Percentiles rank a stretch among this genome's conserved stretches.
Conservation (phyloP, 2,113 vertebrate genomes). For the Phalacrocorax brasilianus region DNA sequence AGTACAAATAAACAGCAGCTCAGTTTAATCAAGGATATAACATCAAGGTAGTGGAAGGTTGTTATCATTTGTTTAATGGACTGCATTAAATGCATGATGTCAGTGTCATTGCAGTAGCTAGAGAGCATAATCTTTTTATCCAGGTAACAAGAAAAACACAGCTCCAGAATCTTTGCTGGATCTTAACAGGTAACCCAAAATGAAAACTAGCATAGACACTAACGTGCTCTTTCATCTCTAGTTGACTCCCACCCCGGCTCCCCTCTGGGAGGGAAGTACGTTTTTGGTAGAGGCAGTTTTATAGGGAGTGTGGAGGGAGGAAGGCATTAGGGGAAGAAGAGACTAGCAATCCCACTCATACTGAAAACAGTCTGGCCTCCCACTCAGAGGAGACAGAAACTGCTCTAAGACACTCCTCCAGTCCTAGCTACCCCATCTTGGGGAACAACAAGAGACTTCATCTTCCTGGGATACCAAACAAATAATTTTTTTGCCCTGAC, state of each 20-base stretch:
- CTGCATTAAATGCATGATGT: background rate
- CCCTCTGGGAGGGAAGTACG: background rate
- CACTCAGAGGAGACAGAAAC: background rate
- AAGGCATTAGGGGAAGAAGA: background rate
- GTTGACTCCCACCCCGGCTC: background rate
- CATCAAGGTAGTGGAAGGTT: background rate
- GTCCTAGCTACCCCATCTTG: background rate
- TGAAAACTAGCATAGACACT: background rate
- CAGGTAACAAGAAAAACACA: background rate
- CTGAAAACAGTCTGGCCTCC: background rate
- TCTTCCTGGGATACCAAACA: background rate
- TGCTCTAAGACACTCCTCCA: background rate
- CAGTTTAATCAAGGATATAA: background rate
- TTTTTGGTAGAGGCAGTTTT: background rate
- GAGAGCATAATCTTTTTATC: background rate
- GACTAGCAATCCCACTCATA: background rate
- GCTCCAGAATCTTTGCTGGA: background rate
- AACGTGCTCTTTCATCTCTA: background rate
- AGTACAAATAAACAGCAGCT: background rate
- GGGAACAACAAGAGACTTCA: background rate
- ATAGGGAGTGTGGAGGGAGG: background rate
- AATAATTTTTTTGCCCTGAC: background rate
- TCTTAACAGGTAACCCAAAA: background rate
- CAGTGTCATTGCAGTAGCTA: background rate
- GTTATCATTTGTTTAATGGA: background rate